A percentile compares a stretch with the other conserved stretches of the same genome.
These are phyloP conservation scores for Ursus arctos DNA, from an alignment of 2,113 vertebrate genomes.

Conservation along the genomic window DNA sequence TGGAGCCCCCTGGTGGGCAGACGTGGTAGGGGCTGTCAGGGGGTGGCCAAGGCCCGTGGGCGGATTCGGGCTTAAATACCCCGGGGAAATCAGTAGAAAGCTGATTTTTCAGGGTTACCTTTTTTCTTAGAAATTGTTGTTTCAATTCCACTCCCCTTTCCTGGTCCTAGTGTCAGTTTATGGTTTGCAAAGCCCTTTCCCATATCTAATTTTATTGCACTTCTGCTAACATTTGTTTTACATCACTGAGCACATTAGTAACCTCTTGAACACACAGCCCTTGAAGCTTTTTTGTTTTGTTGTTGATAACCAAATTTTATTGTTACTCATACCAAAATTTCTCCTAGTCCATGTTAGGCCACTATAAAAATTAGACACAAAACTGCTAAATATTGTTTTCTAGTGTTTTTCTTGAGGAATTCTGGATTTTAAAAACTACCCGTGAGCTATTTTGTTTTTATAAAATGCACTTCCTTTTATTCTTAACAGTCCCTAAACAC, in stretches of 20 bases:
- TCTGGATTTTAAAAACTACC: neutral
- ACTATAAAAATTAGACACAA: slow-evolving; percentile 5
- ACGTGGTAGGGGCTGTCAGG: neutral
- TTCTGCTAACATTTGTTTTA: neutral
- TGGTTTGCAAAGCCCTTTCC: neutral
- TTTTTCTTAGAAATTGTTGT: neutral
- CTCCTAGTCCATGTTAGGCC: neutral
- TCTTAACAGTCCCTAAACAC: neutral
- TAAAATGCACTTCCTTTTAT: neutral
- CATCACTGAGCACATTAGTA: neutral
- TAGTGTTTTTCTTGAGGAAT: neutral
- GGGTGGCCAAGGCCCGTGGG: fast-evolving
- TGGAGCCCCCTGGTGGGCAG: neutral
- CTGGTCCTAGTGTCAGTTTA: neutral
- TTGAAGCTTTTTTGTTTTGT: neutral
- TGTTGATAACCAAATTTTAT: neutral
- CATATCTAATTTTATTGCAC: neutral
- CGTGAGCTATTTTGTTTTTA: neutral
- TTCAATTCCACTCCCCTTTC: neutral
- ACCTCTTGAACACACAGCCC: too few relatives aligned
- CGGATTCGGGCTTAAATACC: fast-evolving
- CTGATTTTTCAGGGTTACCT: too few relatives aligned
- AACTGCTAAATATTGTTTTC: neutral
- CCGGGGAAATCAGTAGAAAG: neutral
- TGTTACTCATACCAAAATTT: neutral